Conservation (phyloP, 2,888 invertebrate genomes). For the Chirona hameri region DNA sequence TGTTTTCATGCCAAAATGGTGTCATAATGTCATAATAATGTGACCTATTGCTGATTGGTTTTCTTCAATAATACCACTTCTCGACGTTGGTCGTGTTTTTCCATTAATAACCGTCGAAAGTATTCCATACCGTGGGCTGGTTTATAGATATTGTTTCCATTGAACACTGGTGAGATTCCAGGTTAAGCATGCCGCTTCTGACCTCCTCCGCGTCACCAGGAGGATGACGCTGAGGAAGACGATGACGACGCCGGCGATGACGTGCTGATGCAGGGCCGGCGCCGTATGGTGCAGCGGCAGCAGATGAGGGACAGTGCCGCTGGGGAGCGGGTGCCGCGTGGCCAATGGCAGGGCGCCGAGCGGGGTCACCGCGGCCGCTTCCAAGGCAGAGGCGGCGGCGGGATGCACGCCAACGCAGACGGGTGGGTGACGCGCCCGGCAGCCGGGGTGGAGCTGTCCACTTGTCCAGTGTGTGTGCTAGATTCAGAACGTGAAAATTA, state of each 20-base stretch:
- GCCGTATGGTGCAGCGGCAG: neutral
- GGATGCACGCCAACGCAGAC: neutral
- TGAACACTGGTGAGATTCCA: no score
- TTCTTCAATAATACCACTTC: no score
- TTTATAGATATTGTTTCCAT: no score
- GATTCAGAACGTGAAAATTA: no score
- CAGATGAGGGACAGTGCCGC: neutral
- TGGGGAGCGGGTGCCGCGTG: neutral
- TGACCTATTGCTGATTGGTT: no score
- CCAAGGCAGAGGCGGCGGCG: neutral
- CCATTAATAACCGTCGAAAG: no score
- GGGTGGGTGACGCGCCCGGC: neutral
- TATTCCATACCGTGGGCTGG: no score
- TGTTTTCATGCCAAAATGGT: no score
- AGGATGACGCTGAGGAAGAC: neutral
- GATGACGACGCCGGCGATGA: neutral
- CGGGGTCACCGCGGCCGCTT: neutral
- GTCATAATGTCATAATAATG: no score
- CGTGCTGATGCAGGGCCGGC: conserved; percentile 22
- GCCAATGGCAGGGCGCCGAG: neutral
- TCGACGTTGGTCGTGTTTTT: no score
- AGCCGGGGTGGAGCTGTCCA: neutral
- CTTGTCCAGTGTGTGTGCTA: no score
- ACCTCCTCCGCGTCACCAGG: neutral
- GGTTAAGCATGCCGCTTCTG: no score